Percentiles rank a stretch among this genome's conserved stretches.
These are phyloP conservation scores for Euplexia lucipara DNA, from an alignment of 2,888 invertebrate genomes.

Conservation along the genomic window DNA sequence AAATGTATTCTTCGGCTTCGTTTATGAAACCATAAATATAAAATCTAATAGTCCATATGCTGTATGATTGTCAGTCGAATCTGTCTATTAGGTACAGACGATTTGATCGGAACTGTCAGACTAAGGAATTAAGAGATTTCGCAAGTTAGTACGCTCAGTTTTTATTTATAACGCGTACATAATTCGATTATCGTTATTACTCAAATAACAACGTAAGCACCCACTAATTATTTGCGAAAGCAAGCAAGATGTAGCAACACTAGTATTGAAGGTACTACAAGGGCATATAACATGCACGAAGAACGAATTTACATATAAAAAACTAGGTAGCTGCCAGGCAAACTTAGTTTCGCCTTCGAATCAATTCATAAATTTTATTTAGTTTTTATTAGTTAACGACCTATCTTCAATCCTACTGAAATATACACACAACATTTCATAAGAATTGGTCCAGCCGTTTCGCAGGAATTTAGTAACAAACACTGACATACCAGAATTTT, in stretches of 20 bases:
- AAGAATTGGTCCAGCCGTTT: no score
- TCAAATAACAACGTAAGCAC: conserved; percentile 15
- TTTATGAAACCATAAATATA: no score
- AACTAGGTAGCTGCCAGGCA: no score
- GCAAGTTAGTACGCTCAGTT: neutral
- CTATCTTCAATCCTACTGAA: no score
- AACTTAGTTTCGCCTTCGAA: no score
- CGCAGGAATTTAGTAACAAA: no score
- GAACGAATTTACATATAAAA: neutral
- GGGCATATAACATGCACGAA: neutral
- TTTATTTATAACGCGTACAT: neutral
- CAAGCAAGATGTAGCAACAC: neutral
- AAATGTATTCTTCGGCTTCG: no score
- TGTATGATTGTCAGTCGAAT: no score
- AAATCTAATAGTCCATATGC: neutral
- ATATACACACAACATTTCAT: no score
- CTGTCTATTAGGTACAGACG: neutral
- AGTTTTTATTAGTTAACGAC: no score
- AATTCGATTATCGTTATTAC: neutral
- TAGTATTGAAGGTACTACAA: neutral
- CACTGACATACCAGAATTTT: no score
- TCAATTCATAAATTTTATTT: no score
- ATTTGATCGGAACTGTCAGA: neutral
- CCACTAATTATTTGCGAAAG: conserved; percentile 9
- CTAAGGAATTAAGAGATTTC: neutral